Percentiles rank a stretch among this genome's conserved stretches.
Conservation (phyloP, 2,797 vertebrate genomes). For the Urophycis tenuis region DNA sequence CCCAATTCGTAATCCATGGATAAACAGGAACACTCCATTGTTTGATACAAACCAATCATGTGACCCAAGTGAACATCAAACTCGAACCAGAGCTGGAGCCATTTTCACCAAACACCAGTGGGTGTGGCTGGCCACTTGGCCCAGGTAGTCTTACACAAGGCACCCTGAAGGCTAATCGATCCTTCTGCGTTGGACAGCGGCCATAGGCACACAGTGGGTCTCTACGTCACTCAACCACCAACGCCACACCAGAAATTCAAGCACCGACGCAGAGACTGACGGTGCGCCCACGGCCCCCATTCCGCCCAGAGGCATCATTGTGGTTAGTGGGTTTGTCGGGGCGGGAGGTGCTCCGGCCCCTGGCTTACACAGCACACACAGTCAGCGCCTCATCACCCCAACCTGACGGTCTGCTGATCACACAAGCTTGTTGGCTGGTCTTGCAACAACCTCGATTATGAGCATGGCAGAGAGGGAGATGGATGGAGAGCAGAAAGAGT, state of each 20-base stretch:
- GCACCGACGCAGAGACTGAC: too few species aligned
- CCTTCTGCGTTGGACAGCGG: too few species aligned
- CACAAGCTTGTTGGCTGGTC: conserved; percentile 48
- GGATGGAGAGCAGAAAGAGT: background rate
- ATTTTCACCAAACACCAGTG: conserved; percentile 6
- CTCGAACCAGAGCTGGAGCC: conserved; percentile 25
- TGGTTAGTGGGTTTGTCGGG: conserved; percentile 57
- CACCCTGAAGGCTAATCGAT: conserved; percentile 35
- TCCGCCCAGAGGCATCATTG: too few species aligned
- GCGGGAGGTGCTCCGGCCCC: conserved; percentile 24
- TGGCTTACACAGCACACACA: conserved; percentile 40
- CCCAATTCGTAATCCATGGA: background rate
- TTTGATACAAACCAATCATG: background rate
- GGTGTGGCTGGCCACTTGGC: conserved; percentile 21
- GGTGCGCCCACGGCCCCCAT: too few species aligned
- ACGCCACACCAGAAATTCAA: too few species aligned
- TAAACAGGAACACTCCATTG: background rate
- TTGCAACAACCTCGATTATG: conserved; percentile 27
- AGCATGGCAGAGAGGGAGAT: background rate
- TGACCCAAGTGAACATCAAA: conserved; percentile 24
- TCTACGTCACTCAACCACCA: too few species aligned
- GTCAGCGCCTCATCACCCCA: conserved; percentile 42
- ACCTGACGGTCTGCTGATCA: conserved; percentile 53
- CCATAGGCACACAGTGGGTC: too few species aligned
- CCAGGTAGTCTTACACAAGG: conserved; percentile 44